Percentiles rank a stretch among this genome's conserved stretches.
Evolutionary conservation across 2,888 invertebrate genomes (phyloP).

Genomic region (Conchocele bisecta): DNA sequence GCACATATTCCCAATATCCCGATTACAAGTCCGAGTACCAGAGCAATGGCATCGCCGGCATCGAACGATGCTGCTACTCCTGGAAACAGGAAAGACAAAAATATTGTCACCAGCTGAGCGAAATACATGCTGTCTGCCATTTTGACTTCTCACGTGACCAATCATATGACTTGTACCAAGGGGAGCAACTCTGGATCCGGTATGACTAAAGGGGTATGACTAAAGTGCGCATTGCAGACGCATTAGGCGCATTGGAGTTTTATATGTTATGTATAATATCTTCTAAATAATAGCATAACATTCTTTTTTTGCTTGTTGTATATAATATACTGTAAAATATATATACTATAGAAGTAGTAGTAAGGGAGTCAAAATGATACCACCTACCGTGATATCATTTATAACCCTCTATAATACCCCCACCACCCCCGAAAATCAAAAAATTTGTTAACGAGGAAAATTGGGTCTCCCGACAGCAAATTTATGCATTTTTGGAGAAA

Average conservation of each 20-base stretch:
- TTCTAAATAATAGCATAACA: no score
- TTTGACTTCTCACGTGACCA: slow-evolving; percentile 68
- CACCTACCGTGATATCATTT: no score
- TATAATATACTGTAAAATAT: background rate
- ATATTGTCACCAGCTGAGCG: slow-evolving; percentile 55
- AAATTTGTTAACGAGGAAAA: no score
- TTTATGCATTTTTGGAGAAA: no score
- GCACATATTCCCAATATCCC: slow-evolving; percentile 82
- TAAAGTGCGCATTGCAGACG: no score
- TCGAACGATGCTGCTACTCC: slow-evolving; percentile 82
- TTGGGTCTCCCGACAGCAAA: no score
- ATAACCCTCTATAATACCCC: no score
- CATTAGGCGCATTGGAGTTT: background rate
- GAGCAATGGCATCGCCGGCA: slow-evolving; percentile 82
- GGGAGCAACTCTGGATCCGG: background rate
- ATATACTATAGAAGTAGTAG: no score
- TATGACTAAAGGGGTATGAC: background rate
- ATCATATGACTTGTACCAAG: slow-evolving; percentile 54
- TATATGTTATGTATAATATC: background rate
- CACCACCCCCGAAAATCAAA: no score
- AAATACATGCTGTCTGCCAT: slow-evolving; percentile 64
- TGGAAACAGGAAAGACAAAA: slow-evolving; percentile 71
- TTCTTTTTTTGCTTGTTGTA: no score
- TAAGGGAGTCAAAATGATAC: no score
- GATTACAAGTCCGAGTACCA: slow-evolving; percentile 82